Base-by-base conservation (phyloP, 2,113 vertebrate species). In the Notiomystis cincta region DNA sequence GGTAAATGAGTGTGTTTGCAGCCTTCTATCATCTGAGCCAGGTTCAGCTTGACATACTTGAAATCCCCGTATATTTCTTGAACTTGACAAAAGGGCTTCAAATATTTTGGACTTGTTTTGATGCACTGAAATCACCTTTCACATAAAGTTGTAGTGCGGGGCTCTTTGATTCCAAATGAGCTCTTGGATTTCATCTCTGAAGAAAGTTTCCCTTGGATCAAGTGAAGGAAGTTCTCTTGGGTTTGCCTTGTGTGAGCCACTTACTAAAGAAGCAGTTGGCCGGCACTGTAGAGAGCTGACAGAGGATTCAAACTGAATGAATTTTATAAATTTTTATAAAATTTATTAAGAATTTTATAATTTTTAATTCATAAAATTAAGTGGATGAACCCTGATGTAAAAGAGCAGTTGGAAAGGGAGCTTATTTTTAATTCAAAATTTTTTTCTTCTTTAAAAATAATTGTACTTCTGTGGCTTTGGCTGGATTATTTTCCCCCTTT, bases 1-100 rank as follows among this genome's bases (percentile, higher is more conserved):
- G 69, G 77, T 70, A 94, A 78, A 96, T 81, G 38, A 93, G 73
- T 45, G 60, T 91, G 72, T 78, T 89, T 77, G n/a, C 80, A 89
- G 91, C 54, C 67, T 94, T 89, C 87, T 11, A 33, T 95, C 58
- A 61, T 77, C 60, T 87, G 33, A 87, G 38, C 51, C 45, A 57
- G 42, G 60, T 94, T 93, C 35, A 57, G 22, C 20, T 67, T 83
- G 35, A 50, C 25, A 8, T 42, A 42, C 38, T 70, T 84, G 64
- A 88, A 87, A 57, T 76, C 19, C n/a, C 44, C 8, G 0, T 65
- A 1, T 65, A 67, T 87, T 83, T 83, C 67, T 73, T 70, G 11
- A 51, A 81, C 54, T 87, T 92, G 76, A 73, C 45, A 81, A 84
- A 95, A 73, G 54, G 42, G 25, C 30, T 91, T 94, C 31, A 87